Conservation (phyloP, 2,888 invertebrate species). For the Acanthosepion lycidas region DNA sequence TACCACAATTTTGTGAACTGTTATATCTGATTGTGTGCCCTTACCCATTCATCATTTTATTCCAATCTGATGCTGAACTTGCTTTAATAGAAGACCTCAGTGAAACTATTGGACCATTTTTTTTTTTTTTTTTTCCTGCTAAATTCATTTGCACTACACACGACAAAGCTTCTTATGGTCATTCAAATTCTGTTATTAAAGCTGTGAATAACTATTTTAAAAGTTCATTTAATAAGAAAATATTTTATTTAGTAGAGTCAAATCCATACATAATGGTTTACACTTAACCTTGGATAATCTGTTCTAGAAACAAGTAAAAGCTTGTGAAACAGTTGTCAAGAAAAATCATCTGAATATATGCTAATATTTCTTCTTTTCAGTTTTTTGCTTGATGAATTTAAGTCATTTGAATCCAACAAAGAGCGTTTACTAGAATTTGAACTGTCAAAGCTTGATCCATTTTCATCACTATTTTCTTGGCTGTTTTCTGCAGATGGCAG, state of each 20-base stretch:
- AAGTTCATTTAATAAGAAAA: not conserved
- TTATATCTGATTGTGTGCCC: not conserved
- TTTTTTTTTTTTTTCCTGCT: not conserved
- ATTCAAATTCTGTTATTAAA: not conserved
- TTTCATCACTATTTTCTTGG: not conserved
- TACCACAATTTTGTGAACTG: not conserved
- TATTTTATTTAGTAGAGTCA: too few species aligned
- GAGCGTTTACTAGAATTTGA: not conserved
- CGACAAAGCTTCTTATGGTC: not conserved
- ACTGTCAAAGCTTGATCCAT: not conserved
- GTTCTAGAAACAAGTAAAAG: not conserved
- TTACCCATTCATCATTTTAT: slow-evolving; percentile 6
- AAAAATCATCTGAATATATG: slow-evolving; percentile 14
- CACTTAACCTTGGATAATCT: not conserved
- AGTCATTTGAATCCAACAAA: not conserved
- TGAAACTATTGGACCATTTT: not conserved
- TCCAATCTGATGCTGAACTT: not conserved
- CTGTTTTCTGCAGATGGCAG: not conserved
- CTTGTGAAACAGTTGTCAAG: not conserved
- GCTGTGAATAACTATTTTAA: slow-evolving; percentile 33
- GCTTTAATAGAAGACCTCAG: not conserved
- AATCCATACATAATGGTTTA: not conserved
- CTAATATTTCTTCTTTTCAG: slow-evolving; percentile 41
- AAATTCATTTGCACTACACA: not conserved
- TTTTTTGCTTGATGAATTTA: not conserved